A percentile compares a stretch with the other conserved stretches of the same genome.
Evolutionary conservation across 2,113 vertebrate genomes (phyloP).

Genomic region (Muntiacus muntjak): DNA sequence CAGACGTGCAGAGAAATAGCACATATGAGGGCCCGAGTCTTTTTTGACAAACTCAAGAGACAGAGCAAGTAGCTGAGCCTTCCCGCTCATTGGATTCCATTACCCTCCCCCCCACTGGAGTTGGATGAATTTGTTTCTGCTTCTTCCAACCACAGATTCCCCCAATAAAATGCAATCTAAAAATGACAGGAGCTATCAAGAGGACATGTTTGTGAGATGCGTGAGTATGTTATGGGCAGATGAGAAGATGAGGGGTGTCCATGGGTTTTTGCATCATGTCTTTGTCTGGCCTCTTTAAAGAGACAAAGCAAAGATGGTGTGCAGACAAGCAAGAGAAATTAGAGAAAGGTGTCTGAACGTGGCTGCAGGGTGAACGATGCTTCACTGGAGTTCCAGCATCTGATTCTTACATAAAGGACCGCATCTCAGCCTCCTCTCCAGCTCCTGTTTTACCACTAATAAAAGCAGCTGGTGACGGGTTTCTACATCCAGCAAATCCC

Average conservation of each 20-base stretch:
- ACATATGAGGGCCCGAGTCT: not conserved
- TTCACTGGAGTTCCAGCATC: not conserved
- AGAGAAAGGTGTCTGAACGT: not conserved
- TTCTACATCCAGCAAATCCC: not conserved
- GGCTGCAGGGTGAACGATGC: not conserved
- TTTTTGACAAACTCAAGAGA: not conserved
- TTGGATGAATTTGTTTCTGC: not conserved
- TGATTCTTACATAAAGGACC: not conserved
- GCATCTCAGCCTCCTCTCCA: not conserved
- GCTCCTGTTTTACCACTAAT: constrained; percentile 11
- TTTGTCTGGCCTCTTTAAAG: not conserved
- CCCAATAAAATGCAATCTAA: not conserved
- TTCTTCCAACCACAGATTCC: not conserved
- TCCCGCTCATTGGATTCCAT: not conserved
- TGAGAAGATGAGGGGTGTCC: not conserved
- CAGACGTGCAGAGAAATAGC: not conserved
- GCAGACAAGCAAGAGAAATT: not conserved
- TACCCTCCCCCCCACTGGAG: fast-evolving
- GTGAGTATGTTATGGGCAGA: not conserved
- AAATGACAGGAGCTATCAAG: not conserved
- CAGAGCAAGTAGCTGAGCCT: not conserved
- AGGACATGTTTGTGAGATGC: not conserved
- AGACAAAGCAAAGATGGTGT: not conserved
- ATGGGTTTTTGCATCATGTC: not conserved
- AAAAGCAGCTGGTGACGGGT: constrained; percentile 25